Base-by-base conservation (phyloP, 1,140 invertebrate genomes). In the Chrysopa pallens region DNA sequence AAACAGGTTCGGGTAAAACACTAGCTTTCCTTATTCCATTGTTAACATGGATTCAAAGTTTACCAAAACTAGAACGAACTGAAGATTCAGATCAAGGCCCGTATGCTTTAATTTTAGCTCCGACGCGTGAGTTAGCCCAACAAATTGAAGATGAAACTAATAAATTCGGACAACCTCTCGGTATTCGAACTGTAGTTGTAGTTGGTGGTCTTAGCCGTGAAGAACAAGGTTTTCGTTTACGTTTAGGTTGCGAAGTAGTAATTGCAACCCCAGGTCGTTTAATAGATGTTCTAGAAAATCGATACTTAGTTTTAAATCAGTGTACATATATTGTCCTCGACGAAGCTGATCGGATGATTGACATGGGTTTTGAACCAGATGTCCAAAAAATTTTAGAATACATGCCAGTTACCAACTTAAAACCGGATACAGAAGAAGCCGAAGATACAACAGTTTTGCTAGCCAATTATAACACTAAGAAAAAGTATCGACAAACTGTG, bases 61-160 rank as follows among this genome's bases (percentile, higher is more conserved):
- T 99, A 31, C 95, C 96, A 0, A 98, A 98, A 68, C 89, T 87
- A 52, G 91, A 92, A 57, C 69, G 88, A 39, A 67, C 84, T 41
- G 89, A 93, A 63, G 87, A 93, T 68, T 83, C 80, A 13, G 86
- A 90, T 63, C 84, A 88, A 68, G 96, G 96, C n/a, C 96, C 96
- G 0, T 99, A 98, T 67, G 94, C 96, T 31, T 91, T 99, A 28
- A 98, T 99, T 56, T 69, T 99, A 56, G 94, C 96, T 1, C 96
- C 96, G 1, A 98, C 96, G 38, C 80, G 95, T 66, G 96, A 99
- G 62, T 79, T 99, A 66, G 96, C 96, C 0, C 94, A 98, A 58
- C 96, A 99, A 66, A 99, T 99, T 53, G 95, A 99, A 67, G 94
- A 98, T 65, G 96, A 99, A 66, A 93, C 92, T 0, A 85, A 84